phyloP scores from a whole-genome alignment of 2,888 invertebrate genomes.

The Dynastes maya region DNA sequence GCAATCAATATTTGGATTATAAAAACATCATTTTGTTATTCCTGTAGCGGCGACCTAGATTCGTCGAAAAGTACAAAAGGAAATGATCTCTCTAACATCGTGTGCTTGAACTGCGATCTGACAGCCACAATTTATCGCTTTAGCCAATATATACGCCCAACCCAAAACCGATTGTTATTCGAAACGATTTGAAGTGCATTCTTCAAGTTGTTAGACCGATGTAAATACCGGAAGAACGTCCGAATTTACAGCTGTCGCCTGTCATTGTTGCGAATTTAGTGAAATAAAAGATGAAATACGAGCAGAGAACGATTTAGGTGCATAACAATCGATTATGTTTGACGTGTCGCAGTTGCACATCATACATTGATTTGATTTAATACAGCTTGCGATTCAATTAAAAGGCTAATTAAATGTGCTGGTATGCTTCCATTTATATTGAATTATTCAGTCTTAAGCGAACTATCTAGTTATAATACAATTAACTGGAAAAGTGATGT shows the following conservation, averaged over 20 bases:
- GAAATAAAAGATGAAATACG: conserved; percentile 34
- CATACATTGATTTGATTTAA: not conserved
- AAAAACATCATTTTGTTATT: conserved; percentile 21
- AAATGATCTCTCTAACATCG: conserved; percentile 39
- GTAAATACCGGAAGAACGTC: conserved; percentile 44
- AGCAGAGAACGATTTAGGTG: not conserved
- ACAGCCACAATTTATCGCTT: conserved; percentile 45
- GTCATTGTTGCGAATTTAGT: conserved; percentile 41
- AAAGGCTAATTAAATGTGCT: no score
- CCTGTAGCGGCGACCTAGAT: conserved; percentile 29
- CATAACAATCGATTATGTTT: not conserved
- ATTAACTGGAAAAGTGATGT: no score
- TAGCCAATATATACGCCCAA: conserved; percentile 41
- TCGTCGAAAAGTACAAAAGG: conserved; percentile 45
- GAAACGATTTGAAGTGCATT: conserved; percentile 50
- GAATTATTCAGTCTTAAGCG: no score
- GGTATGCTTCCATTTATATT: no score
- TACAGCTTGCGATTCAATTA: no score
- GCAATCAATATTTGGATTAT: conserved; percentile 18
- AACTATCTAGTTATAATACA: no score
- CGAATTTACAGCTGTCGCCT: conserved; percentile 35
- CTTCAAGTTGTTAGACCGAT: conserved; percentile 50
- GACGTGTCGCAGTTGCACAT: not conserved
- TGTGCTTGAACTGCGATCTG: conserved; percentile 34
- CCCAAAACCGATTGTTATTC: conserved; percentile 45